Evolutionary conservation across 2,113 vertebrate genomes (phyloP).

Genomic region (Sceloporus tristichus): DNA sequence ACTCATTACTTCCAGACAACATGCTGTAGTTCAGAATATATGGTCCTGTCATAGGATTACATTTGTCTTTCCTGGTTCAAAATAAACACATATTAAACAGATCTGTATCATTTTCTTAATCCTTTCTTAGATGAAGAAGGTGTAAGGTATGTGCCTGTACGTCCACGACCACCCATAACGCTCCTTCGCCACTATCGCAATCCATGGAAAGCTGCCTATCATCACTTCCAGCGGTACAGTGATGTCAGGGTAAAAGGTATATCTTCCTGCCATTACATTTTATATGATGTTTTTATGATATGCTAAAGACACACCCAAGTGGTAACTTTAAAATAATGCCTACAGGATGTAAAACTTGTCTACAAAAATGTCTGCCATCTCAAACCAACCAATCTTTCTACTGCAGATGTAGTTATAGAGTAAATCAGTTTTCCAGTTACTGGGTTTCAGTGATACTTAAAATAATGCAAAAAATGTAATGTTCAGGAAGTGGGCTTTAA

Average conservation of each 20-base stretch:
- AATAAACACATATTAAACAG: rapidly evolving
- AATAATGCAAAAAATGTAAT: background rate
- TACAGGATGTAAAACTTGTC: background rate
- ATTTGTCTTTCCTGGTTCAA: background rate
- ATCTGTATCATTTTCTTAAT: constrained; percentile 8
- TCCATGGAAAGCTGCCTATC: constrained; percentile 98
- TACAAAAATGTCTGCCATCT: background rate
- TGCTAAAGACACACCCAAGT: background rate
- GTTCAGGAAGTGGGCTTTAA: background rate
- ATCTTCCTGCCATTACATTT: background rate
- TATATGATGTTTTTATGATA: background rate
- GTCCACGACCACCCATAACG: constrained; percentile 91
- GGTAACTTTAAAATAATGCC: background rate
- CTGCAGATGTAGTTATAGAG: background rate
- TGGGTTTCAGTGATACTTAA: background rate
- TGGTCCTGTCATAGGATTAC: background rate
- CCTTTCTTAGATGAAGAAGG: constrained; percentile 91
- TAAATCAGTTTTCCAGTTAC: background rate
- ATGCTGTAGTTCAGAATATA: background rate
- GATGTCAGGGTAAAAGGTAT: constrained; percentile 97
- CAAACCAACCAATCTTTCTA: background rate
- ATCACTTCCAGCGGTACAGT: constrained; percentile 97
- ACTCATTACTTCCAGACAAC: too few species aligned
- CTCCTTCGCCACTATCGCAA: constrained; percentile 96
- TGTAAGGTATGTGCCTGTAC: constrained; percentile 95